Conservation (phyloP, 2,113 vertebrate genomes). For the Anser brachyrhynchus region DNA sequence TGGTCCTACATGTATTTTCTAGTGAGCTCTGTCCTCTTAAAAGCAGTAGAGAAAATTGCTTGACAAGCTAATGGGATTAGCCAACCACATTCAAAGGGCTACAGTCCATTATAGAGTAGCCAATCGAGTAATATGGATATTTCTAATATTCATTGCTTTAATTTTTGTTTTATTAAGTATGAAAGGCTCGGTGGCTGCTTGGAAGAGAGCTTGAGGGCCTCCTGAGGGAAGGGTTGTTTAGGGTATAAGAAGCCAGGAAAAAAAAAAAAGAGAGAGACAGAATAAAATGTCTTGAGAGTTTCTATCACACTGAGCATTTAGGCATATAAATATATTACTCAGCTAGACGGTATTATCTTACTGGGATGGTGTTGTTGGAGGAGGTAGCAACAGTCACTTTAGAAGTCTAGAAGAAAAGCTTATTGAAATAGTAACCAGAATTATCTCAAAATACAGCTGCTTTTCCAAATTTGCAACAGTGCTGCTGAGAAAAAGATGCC, state of each 20-base stretch:
- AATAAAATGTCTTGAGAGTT: background rate
- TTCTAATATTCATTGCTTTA: conserved; percentile 67
- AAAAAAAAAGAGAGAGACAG: background rate
- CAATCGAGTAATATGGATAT: conserved; percentile 45
- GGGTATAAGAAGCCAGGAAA: conserved; percentile 29
- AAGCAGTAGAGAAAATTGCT: conserved; percentile 58
- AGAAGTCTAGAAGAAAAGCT: background rate
- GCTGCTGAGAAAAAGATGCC: background rate
- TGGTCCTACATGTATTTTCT: conserved; percentile 44
- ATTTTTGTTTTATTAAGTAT: conserved; percentile 59
- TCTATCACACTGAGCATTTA: background rate
- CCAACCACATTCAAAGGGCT: conserved; percentile 27
- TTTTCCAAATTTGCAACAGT: background rate
- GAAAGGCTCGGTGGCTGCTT: conserved; percentile 13
- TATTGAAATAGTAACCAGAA: background rate
- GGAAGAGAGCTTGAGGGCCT: conserved; percentile 25
- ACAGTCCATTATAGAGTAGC: background rate
- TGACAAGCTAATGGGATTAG: conserved; percentile 63
- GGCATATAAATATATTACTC: background rate
- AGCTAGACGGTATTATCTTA: background rate
- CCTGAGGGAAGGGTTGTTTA: conserved; percentile 10
- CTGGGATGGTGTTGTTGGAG: background rate
- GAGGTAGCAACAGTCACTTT: background rate
- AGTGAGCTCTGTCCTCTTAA: conserved; percentile 36
- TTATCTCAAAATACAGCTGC: background rate